Conservation (phyloP, 2,113 vertebrate genomes). For the Megaleporinus macrocephalus region DNA sequence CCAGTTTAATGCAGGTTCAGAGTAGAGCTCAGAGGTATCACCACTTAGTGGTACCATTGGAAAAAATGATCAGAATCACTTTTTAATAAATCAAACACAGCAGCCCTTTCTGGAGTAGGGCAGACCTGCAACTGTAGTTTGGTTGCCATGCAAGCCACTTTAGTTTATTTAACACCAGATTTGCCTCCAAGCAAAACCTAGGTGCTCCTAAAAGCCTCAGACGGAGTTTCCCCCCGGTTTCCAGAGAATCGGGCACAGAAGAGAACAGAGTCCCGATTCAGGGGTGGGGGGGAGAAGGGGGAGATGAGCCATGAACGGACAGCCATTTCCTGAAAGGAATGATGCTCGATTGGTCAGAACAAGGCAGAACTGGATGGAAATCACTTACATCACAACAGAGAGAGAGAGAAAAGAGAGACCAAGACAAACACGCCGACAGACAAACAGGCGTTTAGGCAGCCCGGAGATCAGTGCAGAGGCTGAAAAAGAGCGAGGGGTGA, state of each 20-base stretch:
- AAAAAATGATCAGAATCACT: neutral
- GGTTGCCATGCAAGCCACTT: conserved; percentile 13
- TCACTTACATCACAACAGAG: neutral
- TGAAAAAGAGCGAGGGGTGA: conserved; percentile 20
- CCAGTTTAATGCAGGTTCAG: neutral
- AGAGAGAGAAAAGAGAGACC: neutral
- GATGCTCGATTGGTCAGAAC: neutral
- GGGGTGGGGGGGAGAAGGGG: neutral
- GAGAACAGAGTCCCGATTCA: conserved; percentile 23
- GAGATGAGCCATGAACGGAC: conserved; percentile 36
- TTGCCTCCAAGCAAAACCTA: conserved; percentile 16
- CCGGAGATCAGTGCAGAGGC: conserved; percentile 24
- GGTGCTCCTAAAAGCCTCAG: too few species aligned
- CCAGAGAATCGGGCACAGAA: neutral
- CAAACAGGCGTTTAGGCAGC: neutral
- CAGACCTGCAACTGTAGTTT: too few species aligned
- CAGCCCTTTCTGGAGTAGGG: neutral
- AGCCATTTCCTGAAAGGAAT: conserved; percentile 57
- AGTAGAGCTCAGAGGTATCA: neutral
- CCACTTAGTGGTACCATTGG: neutral
- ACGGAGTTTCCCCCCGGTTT: neutral
- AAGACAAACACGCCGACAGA: conserved; percentile 4
- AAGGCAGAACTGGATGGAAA: conserved; percentile 23
- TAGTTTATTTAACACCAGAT: neutral
- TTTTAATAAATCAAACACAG: neutral